Evolutionary conservation across 2,113 vertebrate species (phyloP), one percentile per base, ranked within the genome.

Genomic region (Myocastor coypus): DNA sequence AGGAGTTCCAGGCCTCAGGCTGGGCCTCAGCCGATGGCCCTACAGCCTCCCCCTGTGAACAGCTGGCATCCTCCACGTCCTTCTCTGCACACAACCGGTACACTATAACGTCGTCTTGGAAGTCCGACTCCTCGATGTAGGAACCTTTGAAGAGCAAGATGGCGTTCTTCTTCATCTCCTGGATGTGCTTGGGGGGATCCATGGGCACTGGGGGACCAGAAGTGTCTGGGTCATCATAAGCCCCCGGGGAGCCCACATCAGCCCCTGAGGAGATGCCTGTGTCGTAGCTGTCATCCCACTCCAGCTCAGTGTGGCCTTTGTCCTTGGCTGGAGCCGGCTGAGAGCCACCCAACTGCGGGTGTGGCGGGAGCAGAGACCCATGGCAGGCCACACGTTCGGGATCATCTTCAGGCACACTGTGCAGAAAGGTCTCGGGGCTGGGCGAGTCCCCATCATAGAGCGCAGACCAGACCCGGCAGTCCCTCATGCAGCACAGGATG

Each of bases 221-320:
- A 5, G 37, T 94, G 59, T 97, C 98, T 28, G 94, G 13, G 6
- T 97, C 95, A 9, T 97, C 97, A 1, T 75, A 90, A 0, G 87
- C 97, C 28, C 97, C 98, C 0, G 95, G 97, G 14, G 98, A 98
- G 83, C 97, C 97, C n/a, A 81, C 94, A 0, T 98, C 97, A 1
- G 98, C 98, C 68, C 98, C 98, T 1, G 98, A 98, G 34, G 98
- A 98, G 97, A 99, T 99, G 3, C 99, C 98, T 0, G 99, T 99
- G 34, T 99, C 99, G 0, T 99, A 99, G 96, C 99, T 99, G 78
- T 99, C 99, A 16, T 99, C 99, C 99, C 99, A 99, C 98, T 99
- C 99, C 93, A 99, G 98, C 83, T 99, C 99, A 26, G 98, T 81
- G 71, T 98, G 99, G 96, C 92, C 87, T 77, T 97, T 98, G 69